A percentile compares a stretch with the other conserved stretches of the same genome.
These are phyloP conservation scores for Meteorus sp. DNA, from an alignment of 1,140 invertebrate genomes.

Conservation along the genomic window DNA sequence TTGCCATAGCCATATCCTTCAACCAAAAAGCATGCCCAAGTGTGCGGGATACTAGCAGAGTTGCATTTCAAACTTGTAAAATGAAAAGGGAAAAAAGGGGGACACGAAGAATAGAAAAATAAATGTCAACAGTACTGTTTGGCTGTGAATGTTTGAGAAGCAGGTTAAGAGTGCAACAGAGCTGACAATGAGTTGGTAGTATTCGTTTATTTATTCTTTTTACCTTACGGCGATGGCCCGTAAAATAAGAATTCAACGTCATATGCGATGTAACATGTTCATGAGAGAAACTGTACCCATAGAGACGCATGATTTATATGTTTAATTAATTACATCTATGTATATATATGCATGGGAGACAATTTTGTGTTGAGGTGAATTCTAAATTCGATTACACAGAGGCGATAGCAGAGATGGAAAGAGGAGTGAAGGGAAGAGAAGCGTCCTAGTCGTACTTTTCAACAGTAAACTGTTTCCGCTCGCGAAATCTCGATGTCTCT, in stretches of 20 bases:
- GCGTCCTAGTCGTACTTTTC: background rate
- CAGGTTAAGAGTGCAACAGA: background rate
- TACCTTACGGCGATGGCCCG: background rate
- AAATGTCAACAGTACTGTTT: background rate
- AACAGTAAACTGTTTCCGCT: conserved; percentile 17
- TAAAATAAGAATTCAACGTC: no score
- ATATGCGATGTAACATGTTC: no score
- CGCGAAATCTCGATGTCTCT: conserved; percentile 18
- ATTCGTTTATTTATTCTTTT: background rate
- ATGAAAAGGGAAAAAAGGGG: conserved; percentile 11
- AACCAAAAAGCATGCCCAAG: conserved; percentile 47
- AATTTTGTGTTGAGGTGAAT: background rate
- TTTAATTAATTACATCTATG: background rate
- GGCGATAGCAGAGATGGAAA: background rate
- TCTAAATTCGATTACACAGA: conserved; percentile 10
- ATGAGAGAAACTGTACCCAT: no score
- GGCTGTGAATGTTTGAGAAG: background rate
- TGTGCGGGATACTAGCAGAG: conserved; percentile 29
- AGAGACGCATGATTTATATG: background rate
- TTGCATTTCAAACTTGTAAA: conserved; percentile 13
- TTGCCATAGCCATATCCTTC: conserved; percentile 35
- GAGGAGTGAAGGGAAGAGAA: background rate
- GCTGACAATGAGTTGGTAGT: background rate
- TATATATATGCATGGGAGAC: background rate
- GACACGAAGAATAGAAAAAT: background rate